Conservation (phyloP, 2,113 vertebrate genomes). For the Bostrychus sinensis region DNA sequence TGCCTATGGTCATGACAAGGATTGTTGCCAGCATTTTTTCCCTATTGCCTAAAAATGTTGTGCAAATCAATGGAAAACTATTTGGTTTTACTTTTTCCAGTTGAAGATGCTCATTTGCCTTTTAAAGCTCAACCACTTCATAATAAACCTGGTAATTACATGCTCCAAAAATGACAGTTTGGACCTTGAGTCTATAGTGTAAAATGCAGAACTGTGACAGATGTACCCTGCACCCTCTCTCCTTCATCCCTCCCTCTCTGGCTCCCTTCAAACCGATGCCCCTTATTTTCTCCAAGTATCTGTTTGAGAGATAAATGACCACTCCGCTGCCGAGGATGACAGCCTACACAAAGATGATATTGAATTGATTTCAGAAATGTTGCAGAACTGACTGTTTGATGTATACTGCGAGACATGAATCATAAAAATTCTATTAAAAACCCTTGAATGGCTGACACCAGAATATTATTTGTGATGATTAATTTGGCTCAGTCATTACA, state of each 20-base stretch:
- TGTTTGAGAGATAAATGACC: constrained; percentile 86
- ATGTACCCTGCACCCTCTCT: constrained; percentile 57
- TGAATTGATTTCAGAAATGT: constrained; percentile 93
- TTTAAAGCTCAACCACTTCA: neutral
- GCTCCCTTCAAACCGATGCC: constrained; percentile 45
- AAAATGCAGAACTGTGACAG: constrained; percentile 48
- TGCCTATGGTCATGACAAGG: too few species aligned
- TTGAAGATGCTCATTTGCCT: constrained; percentile 12
- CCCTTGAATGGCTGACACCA: constrained; percentile 91
- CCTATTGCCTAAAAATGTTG: too few species aligned
- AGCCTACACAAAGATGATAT: constrained; percentile 92
- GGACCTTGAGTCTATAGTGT: constrained; percentile 23
- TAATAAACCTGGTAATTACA: constrained; percentile 23
- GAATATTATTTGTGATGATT: constrained; percentile 96
- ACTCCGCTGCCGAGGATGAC: constrained; percentile 85
- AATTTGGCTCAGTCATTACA: constrained; percentile 96
- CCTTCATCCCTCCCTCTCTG: constrained; percentile 39
- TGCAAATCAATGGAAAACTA: too few species aligned
- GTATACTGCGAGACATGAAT: constrained; percentile 89
- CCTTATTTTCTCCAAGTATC: constrained; percentile 83
- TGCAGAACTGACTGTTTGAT: constrained; percentile 89
- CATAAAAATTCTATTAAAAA: constrained; percentile 98
- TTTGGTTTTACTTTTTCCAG: neutral
- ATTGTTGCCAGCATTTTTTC: too few species aligned
- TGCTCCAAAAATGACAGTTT: constrained; percentile 16